phyloP scores from a whole-genome alignment of 1,140 invertebrate species.

The Drosophila rhopaloa region DNA sequence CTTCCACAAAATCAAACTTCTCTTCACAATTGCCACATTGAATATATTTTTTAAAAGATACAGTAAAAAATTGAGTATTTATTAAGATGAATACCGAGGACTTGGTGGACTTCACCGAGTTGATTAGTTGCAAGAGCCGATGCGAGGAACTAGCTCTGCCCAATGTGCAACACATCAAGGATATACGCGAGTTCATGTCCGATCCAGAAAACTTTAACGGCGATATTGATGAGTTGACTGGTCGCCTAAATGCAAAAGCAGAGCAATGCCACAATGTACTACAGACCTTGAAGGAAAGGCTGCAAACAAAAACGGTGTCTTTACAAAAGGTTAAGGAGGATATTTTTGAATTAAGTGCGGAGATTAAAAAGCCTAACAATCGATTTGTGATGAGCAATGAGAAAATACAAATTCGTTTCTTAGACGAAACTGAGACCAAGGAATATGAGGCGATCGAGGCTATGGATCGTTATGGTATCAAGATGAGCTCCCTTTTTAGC shows the following conservation, averaged over 20 bases:
- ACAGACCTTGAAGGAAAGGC: slow-evolving; percentile 15
- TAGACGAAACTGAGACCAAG: slow-evolving; percentile 36
- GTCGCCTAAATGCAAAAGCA: slow-evolving; percentile 11
- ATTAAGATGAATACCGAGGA: background rate
- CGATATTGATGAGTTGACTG: slow-evolving; percentile 15
- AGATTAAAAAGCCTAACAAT: slow-evolving; percentile 11
- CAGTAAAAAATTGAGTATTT: background rate
- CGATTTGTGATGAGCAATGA: background rate
- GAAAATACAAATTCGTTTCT: slow-evolving; percentile 31
- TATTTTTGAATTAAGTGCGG: slow-evolving; percentile 27
- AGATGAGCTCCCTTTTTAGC: slow-evolving; percentile 39
- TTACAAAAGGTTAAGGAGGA: slow-evolving; percentile 43
- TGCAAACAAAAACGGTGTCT: slow-evolving; percentile 9
- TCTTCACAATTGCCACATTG: no score
- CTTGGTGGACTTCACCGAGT: background rate
- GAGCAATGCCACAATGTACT: slow-evolving; percentile 33
- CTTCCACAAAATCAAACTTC: background rate
- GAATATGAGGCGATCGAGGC: slow-evolving; percentile 36
- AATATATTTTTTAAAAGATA: background rate
- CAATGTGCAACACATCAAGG: slow-evolving; percentile 27
- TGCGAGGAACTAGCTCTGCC: slow-evolving; percentile 23
- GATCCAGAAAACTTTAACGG: slow-evolving; percentile 26
- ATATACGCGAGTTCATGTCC: slow-evolving; percentile 30
- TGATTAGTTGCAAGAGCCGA: slow-evolving; percentile 16
- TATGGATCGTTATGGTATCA: slow-evolving; percentile 32